phyloP scores from a whole-genome alignment of 2,797 vertebrate species.

The Dipus sagitta region DNA sequence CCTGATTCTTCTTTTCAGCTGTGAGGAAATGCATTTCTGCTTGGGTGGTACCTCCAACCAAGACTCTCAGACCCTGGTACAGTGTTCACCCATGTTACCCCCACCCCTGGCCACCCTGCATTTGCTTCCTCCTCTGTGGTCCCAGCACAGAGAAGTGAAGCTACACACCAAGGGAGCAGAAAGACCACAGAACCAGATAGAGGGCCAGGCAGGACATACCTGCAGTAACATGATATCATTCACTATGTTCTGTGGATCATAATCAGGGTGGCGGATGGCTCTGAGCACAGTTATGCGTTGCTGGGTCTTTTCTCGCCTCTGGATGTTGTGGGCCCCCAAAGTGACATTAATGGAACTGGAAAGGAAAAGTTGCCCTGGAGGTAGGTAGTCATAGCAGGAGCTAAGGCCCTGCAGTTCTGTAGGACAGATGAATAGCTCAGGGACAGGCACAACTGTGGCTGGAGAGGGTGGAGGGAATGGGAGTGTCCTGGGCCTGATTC shows the following conservation, averaged over 20 bases:
- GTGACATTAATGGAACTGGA: slow-evolving; percentile 65
- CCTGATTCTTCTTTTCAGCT: slow-evolving; percentile 35
- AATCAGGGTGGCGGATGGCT: slow-evolving; percentile 83
- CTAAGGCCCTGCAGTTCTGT: not conserved
- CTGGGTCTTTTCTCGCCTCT: slow-evolving; percentile 81
- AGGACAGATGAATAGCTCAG: not conserved
- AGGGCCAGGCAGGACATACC: slow-evolving; percentile 6
- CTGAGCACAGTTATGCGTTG: slow-evolving; percentile 80
- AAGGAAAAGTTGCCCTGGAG: not conserved
- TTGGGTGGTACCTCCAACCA: not conserved
- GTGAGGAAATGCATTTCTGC: not conserved
- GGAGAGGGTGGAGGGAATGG: fast-evolving
- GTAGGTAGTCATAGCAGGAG: not conserved
- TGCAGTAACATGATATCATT: slow-evolving; percentile 90
- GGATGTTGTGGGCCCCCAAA: slow-evolving; percentile 87
- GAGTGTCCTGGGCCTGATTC: no score
- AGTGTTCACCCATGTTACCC: fast-evolving
- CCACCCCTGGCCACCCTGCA: not conserved
- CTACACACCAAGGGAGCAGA: fast-evolving
- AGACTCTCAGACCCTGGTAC: not conserved
- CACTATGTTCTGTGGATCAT: slow-evolving; percentile 73
- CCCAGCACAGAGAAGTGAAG: not conserved
- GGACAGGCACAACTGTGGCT: not conserved
- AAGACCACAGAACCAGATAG: not conserved
- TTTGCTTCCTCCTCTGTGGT: not conserved